Evolutionary conservation across 2,888 invertebrate genomes (phyloP).

Genomic region (Onthophagus sagittarius): DNA sequence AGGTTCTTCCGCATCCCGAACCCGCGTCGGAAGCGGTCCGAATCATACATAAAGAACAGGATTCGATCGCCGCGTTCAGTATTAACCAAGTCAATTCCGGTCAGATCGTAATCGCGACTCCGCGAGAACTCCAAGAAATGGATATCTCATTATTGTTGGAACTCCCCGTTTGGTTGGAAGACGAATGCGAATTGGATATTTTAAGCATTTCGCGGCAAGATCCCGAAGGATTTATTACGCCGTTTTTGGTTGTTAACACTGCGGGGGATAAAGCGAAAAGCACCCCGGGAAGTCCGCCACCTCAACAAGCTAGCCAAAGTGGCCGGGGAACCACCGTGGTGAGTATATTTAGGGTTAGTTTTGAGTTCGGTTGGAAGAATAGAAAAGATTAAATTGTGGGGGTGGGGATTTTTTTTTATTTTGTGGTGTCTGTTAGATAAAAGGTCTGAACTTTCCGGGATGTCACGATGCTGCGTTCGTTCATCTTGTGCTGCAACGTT

Average conservation of each 20-base stretch:
- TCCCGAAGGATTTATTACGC: constrained; percentile 58
- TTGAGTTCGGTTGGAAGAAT: background rate
- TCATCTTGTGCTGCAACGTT: constrained; percentile 94
- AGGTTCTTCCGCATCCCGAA: constrained; percentile 46
- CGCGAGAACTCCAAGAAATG: constrained; percentile 96
- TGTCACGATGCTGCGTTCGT: constrained; percentile 93
- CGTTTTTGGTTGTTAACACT: constrained; percentile 88
- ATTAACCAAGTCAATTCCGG: constrained; percentile 87
- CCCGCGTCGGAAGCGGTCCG: constrained; percentile 74
- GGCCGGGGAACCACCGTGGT: constrained; percentile 86
- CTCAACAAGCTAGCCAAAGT: constrained; percentile 73
- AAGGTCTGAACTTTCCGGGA: constrained; percentile 94
- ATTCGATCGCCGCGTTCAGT: constrained; percentile 96
- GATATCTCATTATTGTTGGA: constrained; percentile 90
- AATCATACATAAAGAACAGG: constrained; percentile 98
- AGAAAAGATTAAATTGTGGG: too few relatives aligned
- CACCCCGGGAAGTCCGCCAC: constrained; percentile 64
- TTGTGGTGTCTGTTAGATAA: constrained; percentile 65
- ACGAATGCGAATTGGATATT: constrained; percentile 96
- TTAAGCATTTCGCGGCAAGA: constrained; percentile 75
- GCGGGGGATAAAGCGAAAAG: constrained; percentile 53
- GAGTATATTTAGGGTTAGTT: constrained; percentile 44
- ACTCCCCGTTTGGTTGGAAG: constrained; percentile 90
- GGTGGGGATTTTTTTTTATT: too few relatives aligned
- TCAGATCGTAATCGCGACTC: constrained; percentile 87